Evolutionary conservation across 2,888 invertebrate genomes (phyloP).

Genomic region (Agonopterix subpropinquella): DNA sequence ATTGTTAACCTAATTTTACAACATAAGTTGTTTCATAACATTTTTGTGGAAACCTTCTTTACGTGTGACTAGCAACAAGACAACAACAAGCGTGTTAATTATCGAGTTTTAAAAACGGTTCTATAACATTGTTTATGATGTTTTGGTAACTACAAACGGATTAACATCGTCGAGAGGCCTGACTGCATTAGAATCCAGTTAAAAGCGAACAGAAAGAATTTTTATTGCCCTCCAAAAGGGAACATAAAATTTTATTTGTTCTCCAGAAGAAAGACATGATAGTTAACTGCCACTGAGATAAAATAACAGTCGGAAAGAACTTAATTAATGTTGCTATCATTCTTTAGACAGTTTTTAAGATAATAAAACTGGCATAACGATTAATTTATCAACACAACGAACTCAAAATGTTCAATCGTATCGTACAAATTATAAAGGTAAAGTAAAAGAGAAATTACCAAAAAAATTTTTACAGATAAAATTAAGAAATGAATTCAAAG

Average conservation of each 20-base stretch:
- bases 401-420: no score
- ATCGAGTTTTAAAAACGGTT: conserved; percentile 28
- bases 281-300: conserved; percentile 37
- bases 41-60: conserved; percentile 19
- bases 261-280: conserved; percentile 36
- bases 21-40: conserved; percentile 39
- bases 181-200: conserved; percentile 49
- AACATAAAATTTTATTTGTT: conserved; percentile 54
- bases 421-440: no score
- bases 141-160: conserved; percentile 38
- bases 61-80: conserved; percentile 33
- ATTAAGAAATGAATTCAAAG: no score
- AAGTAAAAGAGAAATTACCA: no score
- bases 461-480: no score
- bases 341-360: not conserved
- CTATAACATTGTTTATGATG: conserved; percentile 32
- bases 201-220: conserved; percentile 53
- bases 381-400: no score
- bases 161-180: conserved; percentile 40
- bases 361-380: no score
- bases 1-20: conserved; percentile 53
- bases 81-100: conserved; percentile 17
- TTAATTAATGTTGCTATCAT: conserved; percentile 1
- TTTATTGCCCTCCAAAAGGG: conserved; percentile 52
- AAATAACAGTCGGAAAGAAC: conserved; percentile 16